phyloP scores from a whole-genome alignment of 2,797 vertebrate genomes.

The Periophthalmus magnuspinnatus region DNA sequence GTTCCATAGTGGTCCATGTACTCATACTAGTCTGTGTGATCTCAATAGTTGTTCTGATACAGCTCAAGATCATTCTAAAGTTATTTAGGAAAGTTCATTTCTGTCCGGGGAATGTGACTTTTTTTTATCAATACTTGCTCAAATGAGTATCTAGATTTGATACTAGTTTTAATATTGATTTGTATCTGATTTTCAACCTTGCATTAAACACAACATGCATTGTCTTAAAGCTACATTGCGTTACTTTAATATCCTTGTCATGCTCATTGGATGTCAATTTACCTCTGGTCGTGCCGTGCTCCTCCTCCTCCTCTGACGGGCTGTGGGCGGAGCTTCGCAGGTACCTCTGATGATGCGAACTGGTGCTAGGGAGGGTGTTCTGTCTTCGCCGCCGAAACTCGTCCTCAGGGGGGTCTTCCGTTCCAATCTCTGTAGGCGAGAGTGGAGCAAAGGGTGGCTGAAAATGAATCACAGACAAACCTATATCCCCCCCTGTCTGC shows the following conservation, averaged over 20 bases:
- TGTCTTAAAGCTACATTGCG: neutral
- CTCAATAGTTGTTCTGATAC: too few relatives aligned
- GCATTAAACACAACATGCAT: too few relatives aligned
- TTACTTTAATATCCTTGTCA: neutral
- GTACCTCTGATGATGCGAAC: conserved; percentile 69
- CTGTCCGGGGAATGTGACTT: too few relatives aligned
- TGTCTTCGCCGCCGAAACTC: conserved; percentile 84
- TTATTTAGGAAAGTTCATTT: too few relatives aligned
- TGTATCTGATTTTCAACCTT: too few relatives aligned
- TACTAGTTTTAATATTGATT: too few relatives aligned
- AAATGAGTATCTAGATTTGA: too few relatives aligned
- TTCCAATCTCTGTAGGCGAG: conserved; percentile 76
- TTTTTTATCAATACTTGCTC: too few relatives aligned
- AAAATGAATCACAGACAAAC: conserved; percentile 55
- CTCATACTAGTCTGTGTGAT: too few relatives aligned
- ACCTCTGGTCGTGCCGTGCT: conserved; percentile 81
- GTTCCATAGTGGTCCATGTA: too few relatives aligned
- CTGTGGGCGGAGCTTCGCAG: conserved; percentile 75
- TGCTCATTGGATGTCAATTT: conserved; percentile 44
- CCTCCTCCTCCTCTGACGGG: conserved; percentile 82
- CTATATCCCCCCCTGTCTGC: conserved; percentile 38
- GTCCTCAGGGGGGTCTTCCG: conserved; percentile 81
- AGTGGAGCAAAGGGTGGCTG: conserved; percentile 39
- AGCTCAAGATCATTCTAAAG: too few relatives aligned
- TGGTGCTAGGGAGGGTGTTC: conserved; percentile 73